Evolutionary conservation across 2,797 vertebrate species (phyloP).

Genomic region (Mallotus villosus): DNA sequence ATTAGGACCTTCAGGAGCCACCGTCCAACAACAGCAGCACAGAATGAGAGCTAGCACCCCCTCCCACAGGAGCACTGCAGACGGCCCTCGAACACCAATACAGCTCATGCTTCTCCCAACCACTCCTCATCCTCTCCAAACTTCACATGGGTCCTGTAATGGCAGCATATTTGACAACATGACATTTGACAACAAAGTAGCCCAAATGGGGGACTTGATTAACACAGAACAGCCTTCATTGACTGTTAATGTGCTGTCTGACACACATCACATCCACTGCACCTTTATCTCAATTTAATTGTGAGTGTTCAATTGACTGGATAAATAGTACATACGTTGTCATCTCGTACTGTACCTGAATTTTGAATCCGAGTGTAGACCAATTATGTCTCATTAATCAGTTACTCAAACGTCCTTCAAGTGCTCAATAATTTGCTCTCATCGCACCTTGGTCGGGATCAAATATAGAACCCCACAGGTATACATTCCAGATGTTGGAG

Average conservation of each 20-base stretch:
- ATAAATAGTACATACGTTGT: too few species aligned
- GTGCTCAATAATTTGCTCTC: slow-evolving; percentile 8
- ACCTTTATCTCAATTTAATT: too few species aligned
- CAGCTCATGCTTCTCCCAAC: slow-evolving; percentile 93
- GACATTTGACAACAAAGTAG: not conserved
- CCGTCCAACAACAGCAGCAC: slow-evolving; percentile 67
- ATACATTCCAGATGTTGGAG: not conserved
- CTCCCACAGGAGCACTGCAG: slow-evolving; percentile 91
- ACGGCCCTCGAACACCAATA: slow-evolving; percentile 90
- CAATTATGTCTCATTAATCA: slow-evolving; percentile 34
- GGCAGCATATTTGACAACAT: slow-evolving; percentile 24
- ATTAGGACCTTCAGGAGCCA: slow-evolving; percentile 74
- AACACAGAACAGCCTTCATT: not conserved
- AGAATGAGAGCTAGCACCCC: slow-evolving; percentile 76
- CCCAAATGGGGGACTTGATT: not conserved
- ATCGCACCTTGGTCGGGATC: not conserved
- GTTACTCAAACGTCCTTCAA: slow-evolving; percentile 19
- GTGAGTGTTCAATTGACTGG: too few species aligned
- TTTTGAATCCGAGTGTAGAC: slow-evolving; percentile 26
- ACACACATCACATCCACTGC: too few species aligned
- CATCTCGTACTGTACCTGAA: slow-evolving; percentile 52
- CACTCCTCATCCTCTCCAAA: slow-evolving; percentile 87
- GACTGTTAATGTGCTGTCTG: too few species aligned
- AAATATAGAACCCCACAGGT: not conserved
- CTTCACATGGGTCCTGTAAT: slow-evolving; percentile 42